Conservation (phyloP, 2,113 vertebrate species). For the Loxodonta africana region DNA sequence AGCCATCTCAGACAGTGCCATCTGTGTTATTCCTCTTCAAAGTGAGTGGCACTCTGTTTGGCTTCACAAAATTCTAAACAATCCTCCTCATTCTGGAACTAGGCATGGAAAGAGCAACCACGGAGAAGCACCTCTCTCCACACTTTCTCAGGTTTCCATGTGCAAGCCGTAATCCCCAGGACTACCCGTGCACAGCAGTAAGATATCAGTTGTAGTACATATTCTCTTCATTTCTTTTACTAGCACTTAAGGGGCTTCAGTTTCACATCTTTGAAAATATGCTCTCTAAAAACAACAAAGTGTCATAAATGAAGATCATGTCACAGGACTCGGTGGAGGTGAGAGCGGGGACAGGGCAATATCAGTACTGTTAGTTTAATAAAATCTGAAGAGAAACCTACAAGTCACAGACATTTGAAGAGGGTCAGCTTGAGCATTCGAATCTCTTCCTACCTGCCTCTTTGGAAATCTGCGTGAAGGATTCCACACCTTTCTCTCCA, state of each 20-base stretch:
- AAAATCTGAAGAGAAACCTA: not conserved
- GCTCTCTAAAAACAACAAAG: slow-evolving; percentile 49
- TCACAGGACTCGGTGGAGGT: not conserved
- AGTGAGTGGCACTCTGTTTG: not conserved
- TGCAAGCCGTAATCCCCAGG: not conserved
- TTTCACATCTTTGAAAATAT: slow-evolving; percentile 31
- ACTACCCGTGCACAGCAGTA: not conserved
- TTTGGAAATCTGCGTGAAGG: slow-evolving; percentile 98
- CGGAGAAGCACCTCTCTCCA: not conserved
- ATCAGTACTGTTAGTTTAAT: not conserved
- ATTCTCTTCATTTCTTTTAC: slow-evolving; percentile 15
- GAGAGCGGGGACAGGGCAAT: not conserved
- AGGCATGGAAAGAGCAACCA: rapidly evolving
- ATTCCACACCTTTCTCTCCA: slow-evolving; percentile 98
- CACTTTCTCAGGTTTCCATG: not conserved
- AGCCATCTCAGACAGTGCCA: not conserved
- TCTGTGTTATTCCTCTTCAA: not conserved
- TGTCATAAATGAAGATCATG: not conserved
- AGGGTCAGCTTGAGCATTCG: not conserved
- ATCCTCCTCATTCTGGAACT: not conserved
- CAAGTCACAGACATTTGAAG: not conserved
- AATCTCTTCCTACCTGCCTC: slow-evolving; percentile 94
- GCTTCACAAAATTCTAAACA: not conserved
- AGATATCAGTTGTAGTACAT: not conserved
- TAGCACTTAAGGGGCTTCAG: not conserved